Evolutionary conservation across 1,140 invertebrate genomes (phyloP).

Genomic region (Anthonomus grandis): DNA sequence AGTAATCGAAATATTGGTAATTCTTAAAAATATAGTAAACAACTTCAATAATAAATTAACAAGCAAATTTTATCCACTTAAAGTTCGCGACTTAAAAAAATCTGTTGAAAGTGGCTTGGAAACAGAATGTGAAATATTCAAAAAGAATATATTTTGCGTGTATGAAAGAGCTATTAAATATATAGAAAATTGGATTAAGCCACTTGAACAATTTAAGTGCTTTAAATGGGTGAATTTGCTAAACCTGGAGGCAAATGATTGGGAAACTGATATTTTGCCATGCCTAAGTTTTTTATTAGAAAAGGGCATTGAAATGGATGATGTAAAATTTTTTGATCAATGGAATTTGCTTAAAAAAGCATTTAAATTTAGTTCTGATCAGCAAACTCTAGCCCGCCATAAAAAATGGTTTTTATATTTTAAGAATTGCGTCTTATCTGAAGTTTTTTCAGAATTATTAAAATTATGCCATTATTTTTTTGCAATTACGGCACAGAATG

Average conservation of each 20-base stretch:
- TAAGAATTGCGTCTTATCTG: background rate
- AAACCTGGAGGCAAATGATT: background rate
- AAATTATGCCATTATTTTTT: background rate
- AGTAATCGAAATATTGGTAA: constrained; percentile 14
- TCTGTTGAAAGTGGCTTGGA: background rate
- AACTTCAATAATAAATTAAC: constrained; percentile 1
- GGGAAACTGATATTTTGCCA: background rate
- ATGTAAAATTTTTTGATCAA: background rate
- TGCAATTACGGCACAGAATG: background rate
- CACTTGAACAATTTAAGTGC: background rate
- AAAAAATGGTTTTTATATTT: background rate
- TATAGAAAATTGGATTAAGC: background rate
- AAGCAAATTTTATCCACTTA: background rate
- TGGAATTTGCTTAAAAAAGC: background rate
- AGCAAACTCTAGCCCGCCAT: background rate
- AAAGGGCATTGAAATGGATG: background rate
- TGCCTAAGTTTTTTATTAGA: background rate
- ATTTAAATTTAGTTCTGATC: background rate
- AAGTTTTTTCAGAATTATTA: background rate
- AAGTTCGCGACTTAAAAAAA: background rate
- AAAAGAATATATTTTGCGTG: background rate
- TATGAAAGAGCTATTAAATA: background rate
- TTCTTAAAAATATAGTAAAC: constrained; percentile 2
- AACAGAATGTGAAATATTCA: background rate
- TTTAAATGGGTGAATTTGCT: too few relatives aligned